Evolutionary conservation across 2,113 vertebrate species (phyloP).

Genomic region (Thomomys bottae): DNA sequence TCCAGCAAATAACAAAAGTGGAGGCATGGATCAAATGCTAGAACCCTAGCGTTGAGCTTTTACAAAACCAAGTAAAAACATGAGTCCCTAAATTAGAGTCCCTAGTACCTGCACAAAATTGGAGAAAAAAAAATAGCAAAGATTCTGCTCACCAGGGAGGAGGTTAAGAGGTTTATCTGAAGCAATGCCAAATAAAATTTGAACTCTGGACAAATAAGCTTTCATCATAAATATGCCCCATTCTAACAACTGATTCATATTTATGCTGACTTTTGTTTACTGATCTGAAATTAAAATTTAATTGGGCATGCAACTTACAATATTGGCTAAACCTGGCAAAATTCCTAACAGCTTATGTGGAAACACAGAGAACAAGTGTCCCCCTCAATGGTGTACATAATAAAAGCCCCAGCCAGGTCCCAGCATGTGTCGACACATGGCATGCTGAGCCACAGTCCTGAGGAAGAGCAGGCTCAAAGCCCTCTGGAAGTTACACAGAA

Average conservation of each 20-base stretch:
- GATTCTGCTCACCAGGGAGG: not conserved
- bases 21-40: no score
- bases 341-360: not conserved
- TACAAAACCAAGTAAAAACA: no score
- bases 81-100: no score
- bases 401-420: not conserved
- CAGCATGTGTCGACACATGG: no score
- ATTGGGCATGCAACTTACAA: not conserved
- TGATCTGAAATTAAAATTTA: constrained; percentile 33
- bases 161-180: not conserved
- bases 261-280: constrained; percentile 15
- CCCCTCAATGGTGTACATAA: not conserved
- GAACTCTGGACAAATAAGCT: not conserved
- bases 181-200: not conserved
- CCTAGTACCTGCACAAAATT: no score
- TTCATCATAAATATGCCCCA: not conserved
- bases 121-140: not conserved
- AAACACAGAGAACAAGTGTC: not conserved
- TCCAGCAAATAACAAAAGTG: no score
- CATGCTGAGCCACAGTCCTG: no score
- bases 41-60: no score
- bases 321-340: not conserved
- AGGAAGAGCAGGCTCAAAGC: no score
- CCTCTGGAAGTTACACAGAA: no score
- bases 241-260: not conserved